phyloP scores from a whole-genome alignment of 2,888 invertebrate genomes.

The Drosophila cracens region DNA sequence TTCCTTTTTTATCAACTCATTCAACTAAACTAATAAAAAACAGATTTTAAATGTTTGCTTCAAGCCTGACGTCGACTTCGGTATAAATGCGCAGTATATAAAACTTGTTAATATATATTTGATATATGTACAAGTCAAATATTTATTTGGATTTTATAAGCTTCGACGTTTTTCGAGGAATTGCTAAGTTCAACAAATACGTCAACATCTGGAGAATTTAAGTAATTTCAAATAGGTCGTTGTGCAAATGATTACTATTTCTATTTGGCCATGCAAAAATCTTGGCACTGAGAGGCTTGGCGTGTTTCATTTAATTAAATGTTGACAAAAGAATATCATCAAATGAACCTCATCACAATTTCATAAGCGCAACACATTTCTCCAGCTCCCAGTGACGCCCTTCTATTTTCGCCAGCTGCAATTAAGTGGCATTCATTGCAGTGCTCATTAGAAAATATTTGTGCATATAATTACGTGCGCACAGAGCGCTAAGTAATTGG shows the following conservation, averaged over 20 bases:
- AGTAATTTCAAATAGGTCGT: constrained; percentile 4
- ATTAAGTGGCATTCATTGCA: constrained; percentile 71
- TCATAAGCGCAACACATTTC: constrained; percentile 25
- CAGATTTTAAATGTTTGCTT: background rate
- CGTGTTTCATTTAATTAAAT: constrained; percentile 33
- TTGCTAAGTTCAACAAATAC: background rate
- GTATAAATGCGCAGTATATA: too few species aligned
- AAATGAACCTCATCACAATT: constrained; percentile 22
- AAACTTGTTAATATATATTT: background rate
- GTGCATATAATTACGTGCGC: constrained; percentile 69
- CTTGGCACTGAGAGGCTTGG: constrained; percentile 11
- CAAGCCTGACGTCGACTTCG: background rate
- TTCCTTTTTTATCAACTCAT: background rate
- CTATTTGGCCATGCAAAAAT: background rate
- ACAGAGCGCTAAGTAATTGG: constrained; percentile 24
- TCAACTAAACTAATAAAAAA: background rate
- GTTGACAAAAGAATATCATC: background rate
- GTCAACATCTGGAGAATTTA: constrained; percentile 4
- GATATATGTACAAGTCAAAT: background rate
- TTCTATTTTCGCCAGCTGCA: constrained; percentile 23
- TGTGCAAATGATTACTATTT: constrained; percentile 1
- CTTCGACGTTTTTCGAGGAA: background rate
- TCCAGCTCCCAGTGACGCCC: background rate
- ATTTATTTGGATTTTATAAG: constrained; percentile 1
- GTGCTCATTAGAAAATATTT: constrained; percentile 75